Evolutionary conservation across 2,888 invertebrate species (phyloP).

Genomic region (Sinelater perroti): DNA sequence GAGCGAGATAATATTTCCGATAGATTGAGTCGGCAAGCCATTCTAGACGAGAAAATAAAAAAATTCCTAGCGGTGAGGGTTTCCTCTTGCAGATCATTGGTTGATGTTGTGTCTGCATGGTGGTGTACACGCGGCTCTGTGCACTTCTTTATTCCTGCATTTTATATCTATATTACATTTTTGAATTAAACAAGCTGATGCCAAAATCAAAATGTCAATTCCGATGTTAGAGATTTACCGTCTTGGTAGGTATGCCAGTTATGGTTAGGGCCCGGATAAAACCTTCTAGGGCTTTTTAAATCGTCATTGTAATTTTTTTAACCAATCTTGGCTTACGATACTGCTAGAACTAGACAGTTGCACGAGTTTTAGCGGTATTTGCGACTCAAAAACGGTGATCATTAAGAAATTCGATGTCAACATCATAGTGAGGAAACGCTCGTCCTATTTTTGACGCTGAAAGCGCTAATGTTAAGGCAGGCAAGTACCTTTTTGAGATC

Average conservation of each 20-base stretch:
- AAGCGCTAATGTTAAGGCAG: too few species aligned
- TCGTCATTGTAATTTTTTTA: background rate
- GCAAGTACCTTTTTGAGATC: conserved; percentile 6
- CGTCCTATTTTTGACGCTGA: too few species aligned
- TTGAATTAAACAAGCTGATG: too few species aligned
- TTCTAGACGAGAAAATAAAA: conserved; percentile 93
- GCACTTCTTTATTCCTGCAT: conserved; percentile 40
- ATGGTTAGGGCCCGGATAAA: conserved; percentile 19
- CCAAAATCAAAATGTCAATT: too few species aligned
- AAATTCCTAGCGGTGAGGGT: conserved; percentile 89
- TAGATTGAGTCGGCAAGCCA: conserved; percentile 83
- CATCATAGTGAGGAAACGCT: too few species aligned
- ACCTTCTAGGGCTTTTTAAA: background rate
- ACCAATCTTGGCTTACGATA: background rate
- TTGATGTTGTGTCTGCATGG: conserved; percentile 54
- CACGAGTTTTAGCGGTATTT: too few species aligned
- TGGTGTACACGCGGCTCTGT: conserved; percentile 59
- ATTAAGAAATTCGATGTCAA: too few species aligned
- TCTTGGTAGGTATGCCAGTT: conserved; percentile 14
- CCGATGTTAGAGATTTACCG: background rate
- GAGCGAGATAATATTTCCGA: conserved; percentile 76
- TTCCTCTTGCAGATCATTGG: conserved; percentile 42
- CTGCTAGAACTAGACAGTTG: too few species aligned
- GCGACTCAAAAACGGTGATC: too few species aligned
- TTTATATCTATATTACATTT: conserved; percentile 29